These are phyloP conservation scores for Embidobia sp. DNA, from an alignment of 2,888 invertebrate genomes.

Conservation along the genomic window DNA sequence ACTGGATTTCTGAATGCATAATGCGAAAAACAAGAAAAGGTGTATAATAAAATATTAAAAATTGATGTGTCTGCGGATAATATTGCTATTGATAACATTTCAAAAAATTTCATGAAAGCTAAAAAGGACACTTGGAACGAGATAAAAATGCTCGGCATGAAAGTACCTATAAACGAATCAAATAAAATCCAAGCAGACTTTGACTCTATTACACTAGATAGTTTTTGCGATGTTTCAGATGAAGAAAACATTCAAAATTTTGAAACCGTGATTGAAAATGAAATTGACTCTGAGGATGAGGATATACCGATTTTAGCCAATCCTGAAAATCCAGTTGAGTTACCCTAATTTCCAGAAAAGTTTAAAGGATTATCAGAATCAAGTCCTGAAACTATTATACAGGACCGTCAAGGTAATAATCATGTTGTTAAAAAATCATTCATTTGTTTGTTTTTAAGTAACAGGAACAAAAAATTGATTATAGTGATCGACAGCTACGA, in stretches of 20 bases:
- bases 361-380: constrained; percentile 1
- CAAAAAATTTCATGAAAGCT: background rate
- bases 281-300: constrained; percentile 21
- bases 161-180: no score
- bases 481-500: background rate
- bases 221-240: no score
- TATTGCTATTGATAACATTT: background rate
- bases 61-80: background rate
- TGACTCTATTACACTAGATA: no score
- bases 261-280: background rate
- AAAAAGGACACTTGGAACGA: background rate
- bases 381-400: constrained; percentile 1
- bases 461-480: background rate
- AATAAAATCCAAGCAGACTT: no score
- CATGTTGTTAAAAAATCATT: constrained; percentile 6
- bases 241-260: constrained; percentile 3
- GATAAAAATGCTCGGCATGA: no score
- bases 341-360: constrained; percentile 1
- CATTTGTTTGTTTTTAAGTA: constrained; percentile 3
- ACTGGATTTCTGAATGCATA: background rate
- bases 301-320: background rate
- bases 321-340: background rate
- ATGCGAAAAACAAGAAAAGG: background rate
- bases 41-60: background rate
- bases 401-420: background rate